phyloP scores from a whole-genome alignment of 2,113 vertebrate species.

The Ciconia boyciana region DNA sequence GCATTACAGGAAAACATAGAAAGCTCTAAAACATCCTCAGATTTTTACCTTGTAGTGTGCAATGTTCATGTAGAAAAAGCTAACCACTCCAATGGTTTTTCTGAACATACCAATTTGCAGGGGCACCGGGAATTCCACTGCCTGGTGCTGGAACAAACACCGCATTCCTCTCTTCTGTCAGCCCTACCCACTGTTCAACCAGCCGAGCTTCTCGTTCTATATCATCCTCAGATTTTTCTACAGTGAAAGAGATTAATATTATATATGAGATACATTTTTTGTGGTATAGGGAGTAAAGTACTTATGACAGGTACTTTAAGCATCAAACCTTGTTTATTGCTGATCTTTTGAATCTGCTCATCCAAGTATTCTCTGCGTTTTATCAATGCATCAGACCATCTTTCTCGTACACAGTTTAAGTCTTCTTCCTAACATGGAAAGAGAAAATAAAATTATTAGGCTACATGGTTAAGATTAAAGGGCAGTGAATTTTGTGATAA shows the following conservation, averaged over 20 bases:
- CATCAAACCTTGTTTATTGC: conserved; percentile 87
- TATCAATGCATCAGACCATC: conserved; percentile 95
- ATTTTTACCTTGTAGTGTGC: neutral
- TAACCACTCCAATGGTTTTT: neutral
- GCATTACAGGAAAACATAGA: neutral
- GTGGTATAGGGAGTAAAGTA: neutral
- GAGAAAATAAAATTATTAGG: neutral
- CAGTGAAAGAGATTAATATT: neutral
- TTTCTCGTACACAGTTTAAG: conserved; percentile 90
- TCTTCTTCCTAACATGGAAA: conserved; percentile 87
- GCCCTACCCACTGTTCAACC: conserved; percentile 97
- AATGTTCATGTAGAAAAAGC: neutral
- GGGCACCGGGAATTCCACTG: conserved; percentile 93
- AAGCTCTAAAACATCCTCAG: neutral
- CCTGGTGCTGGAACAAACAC: conserved; percentile 92
- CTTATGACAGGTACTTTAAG: neutral
- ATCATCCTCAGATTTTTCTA: conserved; percentile 93
- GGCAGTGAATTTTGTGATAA: neutral
- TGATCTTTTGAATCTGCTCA: conserved; percentile 97
- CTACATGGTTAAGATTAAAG: neutral
- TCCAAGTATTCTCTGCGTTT: conserved; percentile 95
- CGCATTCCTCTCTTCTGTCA: conserved; percentile 94
- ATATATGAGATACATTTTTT: neutral
- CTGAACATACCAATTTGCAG: conserved; percentile 85
- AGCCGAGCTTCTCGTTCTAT: conserved; percentile 90